Conservation (phyloP, 2,888 invertebrate species). For the Andrena marginata region DNA sequence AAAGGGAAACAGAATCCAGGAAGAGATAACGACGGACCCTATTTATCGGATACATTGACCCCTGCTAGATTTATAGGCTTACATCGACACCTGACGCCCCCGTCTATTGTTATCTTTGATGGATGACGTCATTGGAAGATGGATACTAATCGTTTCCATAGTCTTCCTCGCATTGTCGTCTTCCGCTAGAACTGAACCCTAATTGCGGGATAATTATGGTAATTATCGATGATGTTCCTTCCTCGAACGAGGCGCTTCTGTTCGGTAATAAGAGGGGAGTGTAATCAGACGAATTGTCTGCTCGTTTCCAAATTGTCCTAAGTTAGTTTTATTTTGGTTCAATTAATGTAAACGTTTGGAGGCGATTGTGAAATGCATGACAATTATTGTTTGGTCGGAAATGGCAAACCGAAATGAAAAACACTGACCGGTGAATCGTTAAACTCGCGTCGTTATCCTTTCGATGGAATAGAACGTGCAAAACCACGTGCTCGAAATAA, state of each 20-base stretch:
- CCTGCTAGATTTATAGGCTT: conserved; percentile 38
- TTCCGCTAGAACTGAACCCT: conserved; percentile 16
- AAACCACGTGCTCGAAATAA: neutral
- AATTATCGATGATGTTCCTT: conserved; percentile 14
- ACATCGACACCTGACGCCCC: conserved; percentile 45
- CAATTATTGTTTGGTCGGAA: neutral
- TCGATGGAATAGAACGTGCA: neutral
- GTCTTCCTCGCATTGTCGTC: conserved; percentile 41
- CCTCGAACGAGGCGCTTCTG: neutral
- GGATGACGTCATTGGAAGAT: conserved; percentile 41
- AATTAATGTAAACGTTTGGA: neutral
- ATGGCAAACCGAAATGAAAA: neutral
- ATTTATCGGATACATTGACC: conserved; percentile 40
- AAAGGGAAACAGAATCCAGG: neutral
- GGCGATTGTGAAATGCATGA: no score
- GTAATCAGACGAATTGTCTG: neutral
- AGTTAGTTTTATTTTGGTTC: neutral
- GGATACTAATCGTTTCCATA: conserved; percentile 59
- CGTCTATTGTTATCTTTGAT: conserved; percentile 58
- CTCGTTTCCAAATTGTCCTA: neutral
- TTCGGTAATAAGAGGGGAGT: neutral
- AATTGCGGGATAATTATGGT: conserved; percentile 40
- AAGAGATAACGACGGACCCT: neutral
- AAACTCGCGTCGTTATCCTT: neutral
- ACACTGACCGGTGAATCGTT: neutral